Base-by-base conservation (phyloP, 2,797 vertebrate species). In the Sebastes trivittatus region DNA sequence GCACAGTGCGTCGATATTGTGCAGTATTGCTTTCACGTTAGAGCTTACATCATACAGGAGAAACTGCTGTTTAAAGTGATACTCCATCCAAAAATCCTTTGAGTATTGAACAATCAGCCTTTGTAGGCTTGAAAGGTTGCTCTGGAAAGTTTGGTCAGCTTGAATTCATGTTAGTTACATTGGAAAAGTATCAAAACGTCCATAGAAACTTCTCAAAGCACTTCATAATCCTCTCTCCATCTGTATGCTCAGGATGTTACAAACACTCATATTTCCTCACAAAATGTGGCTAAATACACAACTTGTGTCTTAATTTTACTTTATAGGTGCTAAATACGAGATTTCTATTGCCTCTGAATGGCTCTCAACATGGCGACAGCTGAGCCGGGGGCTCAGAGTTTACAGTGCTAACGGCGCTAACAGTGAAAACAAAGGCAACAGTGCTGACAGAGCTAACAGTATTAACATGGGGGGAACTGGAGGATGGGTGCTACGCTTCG, bases 61-160 rank as follows among this genome's bases (percentile, higher is more conserved):
- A 84, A 90, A 83, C 36, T 81, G 87, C 82, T 76, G 78, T 75
- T 88, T 84, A 42, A 72, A 77, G 77, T 64, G 75, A 90, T 75
- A 79, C 80, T 70, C 42, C 72, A 69, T 65, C 76, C 13, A 60
- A 75, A 72, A 72, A 82, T 80, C 59, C 60, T 82, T 52, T 32
- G 36, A 65, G 55, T 73, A 77, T 77, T 78, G 75, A 83, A 72
- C 61, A 64, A 49, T 83, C 66, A 75, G 49, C 76, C 13, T 81
- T 72, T 18, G 61, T 3, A 20, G 52, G 70, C 27, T 9, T 61
- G 59, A 77, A 67, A 34, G 25, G 68, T 67, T 29, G 55, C 30
- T 11, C 38, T 5, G 7, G 68, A 81, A 70, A 78, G 74, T 75
- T 56, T 30, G 16, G 16, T 60, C 61, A 38, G 66, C 64, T 23